Conservation (phyloP, 1,140 invertebrate species). For the Caenorhabditis inopinata region DNA sequence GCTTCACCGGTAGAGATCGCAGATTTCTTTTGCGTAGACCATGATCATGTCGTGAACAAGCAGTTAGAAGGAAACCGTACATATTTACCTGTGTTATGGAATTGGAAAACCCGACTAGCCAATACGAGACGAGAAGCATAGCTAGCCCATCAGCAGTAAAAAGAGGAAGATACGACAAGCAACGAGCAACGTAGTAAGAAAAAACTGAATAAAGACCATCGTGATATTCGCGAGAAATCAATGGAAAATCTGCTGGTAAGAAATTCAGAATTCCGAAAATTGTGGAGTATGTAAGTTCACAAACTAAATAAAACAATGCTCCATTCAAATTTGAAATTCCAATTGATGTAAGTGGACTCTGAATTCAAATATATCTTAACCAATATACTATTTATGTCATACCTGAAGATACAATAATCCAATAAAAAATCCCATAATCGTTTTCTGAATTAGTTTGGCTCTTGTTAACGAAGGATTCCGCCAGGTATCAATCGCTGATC, state of each 20-base stretch:
- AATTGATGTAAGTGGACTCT: conserved; percentile 42
- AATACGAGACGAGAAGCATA: conserved; percentile 59
- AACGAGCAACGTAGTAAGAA: conserved; percentile 57
- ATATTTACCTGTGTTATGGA: conserved; percentile 43
- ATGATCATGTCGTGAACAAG: too few relatives aligned
- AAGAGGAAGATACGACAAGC: conserved; percentile 62
- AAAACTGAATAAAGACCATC: conserved; percentile 40
- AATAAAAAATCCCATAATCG: conserved; percentile 66
- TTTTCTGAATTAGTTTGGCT: conserved; percentile 62
- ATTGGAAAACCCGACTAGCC: conserved; percentile 57
- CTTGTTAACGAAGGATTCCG: conserved; percentile 57
- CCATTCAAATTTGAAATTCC: conserved; percentile 68
- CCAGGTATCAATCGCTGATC: conserved; percentile 44
- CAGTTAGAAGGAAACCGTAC: too few relatives aligned
- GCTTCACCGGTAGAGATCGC: too few relatives aligned
- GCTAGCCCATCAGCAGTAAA: conserved; percentile 63
- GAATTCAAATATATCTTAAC: neutral
- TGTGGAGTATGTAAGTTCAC: conserved; percentile 57
- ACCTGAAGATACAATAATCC: conserved; percentile 66
- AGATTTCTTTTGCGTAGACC: too few relatives aligned
- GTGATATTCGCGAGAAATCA: conserved; percentile 53
- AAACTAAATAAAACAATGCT: conserved; percentile 65
- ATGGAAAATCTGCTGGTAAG: conserved; percentile 58
- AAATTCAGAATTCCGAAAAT: conserved; percentile 56
- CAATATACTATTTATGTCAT: neutral